A percentile compares a stretch with the other conserved stretches of the same genome.
These are phyloP conservation scores for Graptemys geographica DNA, from an alignment of 2,797 vertebrate genomes.

Conservation along the genomic window DNA sequence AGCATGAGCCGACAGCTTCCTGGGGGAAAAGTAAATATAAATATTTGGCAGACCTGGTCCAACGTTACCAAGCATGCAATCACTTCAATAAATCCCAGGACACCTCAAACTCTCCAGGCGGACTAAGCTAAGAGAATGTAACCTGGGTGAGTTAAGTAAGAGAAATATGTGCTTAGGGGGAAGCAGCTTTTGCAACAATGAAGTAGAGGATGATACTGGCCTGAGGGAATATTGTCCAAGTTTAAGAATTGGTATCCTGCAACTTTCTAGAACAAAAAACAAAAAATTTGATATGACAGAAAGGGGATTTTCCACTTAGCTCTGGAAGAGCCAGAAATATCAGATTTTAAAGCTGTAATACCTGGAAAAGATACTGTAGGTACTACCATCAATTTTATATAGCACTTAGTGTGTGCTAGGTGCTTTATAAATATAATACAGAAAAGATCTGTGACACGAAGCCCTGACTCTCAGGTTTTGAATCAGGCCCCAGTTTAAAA, in stretches of 20 bases:
- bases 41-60: not conserved
- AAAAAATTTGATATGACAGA: not conserved
- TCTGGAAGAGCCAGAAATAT: not conserved
- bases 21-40: not conserved
- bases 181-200: not conserved
- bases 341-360: not conserved
- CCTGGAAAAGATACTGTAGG: not conserved
- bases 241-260: not conserved
- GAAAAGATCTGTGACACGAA: not conserved
- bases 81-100: not conserved
- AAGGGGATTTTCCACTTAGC: not conserved
- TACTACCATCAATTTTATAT: not conserved
- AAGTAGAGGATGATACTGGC: not conserved
- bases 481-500: not conserved
- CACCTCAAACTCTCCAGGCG: not conserved
- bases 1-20: not conserved
- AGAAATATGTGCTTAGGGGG: not conserved
- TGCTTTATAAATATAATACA: not conserved
- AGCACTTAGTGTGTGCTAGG: not conserved
- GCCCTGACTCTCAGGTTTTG: not conserved
- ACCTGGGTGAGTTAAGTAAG: not conserved
- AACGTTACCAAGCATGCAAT: not conserved
- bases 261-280: not conserved
- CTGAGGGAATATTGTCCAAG: not conserved
- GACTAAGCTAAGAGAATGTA: not conserved